phyloP scores from a whole-genome alignment of 2,113 vertebrate species.

The Gallinago paraguaiae region DNA sequence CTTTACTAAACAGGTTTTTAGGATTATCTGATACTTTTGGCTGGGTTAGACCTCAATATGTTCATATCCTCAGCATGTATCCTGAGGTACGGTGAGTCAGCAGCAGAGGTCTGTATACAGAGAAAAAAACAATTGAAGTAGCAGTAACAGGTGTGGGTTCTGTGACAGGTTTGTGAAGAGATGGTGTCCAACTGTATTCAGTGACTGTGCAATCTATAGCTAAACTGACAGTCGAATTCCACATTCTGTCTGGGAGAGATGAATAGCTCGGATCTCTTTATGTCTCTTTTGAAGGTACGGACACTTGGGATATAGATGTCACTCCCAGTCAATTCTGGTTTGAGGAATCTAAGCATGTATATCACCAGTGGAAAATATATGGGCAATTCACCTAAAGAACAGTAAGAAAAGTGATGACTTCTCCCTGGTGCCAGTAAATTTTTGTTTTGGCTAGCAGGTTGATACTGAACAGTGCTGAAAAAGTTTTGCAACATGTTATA shows the following conservation, averaged over 20 bases:
- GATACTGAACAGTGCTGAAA: neutral
- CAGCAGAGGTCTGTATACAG: neutral
- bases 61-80: neutral
- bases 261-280: neutral
- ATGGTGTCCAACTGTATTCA: neutral
- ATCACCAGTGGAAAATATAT: neutral
- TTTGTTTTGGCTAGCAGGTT: neutral
- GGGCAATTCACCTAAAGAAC: neutral
- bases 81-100: neutral
- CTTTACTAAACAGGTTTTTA: accelerated
- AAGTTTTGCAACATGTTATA: neutral
- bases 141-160: neutral
- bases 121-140: neutral
- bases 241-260: neutral
- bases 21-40: neutral
- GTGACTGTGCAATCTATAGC: neutral
- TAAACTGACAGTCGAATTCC: neutral
- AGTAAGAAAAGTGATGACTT: neutral
- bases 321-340: neutral
- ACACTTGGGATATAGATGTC: neutral
- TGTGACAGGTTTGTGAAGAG: neutral
- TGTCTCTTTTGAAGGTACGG: neutral
- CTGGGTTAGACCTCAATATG: neutral
- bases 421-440: neutral
- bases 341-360: neutral